Percentiles rank a stretch among this genome's conserved stretches.
Conservation (phyloP, 2,797 vertebrate genomes). For the Sebastes taczanowskii region DNA sequence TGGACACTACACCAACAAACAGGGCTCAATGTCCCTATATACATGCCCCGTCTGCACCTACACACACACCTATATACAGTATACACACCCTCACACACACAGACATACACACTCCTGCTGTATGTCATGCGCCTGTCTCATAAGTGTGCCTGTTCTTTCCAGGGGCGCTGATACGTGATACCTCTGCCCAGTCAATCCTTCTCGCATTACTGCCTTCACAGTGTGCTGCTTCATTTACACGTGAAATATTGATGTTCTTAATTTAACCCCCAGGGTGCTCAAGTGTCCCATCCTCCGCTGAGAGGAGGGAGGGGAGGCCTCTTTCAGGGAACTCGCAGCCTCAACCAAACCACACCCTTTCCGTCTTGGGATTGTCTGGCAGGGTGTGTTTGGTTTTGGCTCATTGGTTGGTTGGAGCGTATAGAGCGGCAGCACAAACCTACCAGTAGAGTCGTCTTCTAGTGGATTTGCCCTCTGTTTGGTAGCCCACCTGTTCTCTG, state of each 20-base stretch:
- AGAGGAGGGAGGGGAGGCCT: slow-evolving; percentile 22
- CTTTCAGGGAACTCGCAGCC: slow-evolving; percentile 31
- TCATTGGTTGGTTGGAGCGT: neutral
- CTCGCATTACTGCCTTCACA: slow-evolving; percentile 77
- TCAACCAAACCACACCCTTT: slow-evolving; percentile 10
- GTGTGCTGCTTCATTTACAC: slow-evolving; percentile 81
- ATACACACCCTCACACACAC: neutral
- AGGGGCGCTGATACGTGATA: slow-evolving; percentile 69
- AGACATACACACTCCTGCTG: slow-evolving; percentile 21
- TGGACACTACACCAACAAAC: slow-evolving; percentile 50
- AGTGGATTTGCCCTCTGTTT: neutral
- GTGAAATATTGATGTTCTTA: slow-evolving; percentile 85
- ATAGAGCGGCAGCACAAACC: neutral
- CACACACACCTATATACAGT: neutral
- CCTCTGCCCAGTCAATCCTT: slow-evolving; percentile 58
- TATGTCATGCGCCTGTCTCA: slow-evolving; percentile 41
- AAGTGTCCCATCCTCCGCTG: slow-evolving; percentile 64
- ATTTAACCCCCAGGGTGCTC: slow-evolving; percentile 80
- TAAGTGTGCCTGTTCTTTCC: slow-evolving; percentile 63
- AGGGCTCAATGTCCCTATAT: slow-evolving; percentile 22
- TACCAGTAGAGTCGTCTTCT: neutral
- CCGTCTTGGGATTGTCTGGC: slow-evolving; percentile 29
- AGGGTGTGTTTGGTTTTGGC: neutral
- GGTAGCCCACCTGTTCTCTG: neutral
- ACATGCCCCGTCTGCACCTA: slow-evolving; percentile 12